Conservation (phyloP, 2,797 vertebrate species). For the Octomys mimax region DNA sequence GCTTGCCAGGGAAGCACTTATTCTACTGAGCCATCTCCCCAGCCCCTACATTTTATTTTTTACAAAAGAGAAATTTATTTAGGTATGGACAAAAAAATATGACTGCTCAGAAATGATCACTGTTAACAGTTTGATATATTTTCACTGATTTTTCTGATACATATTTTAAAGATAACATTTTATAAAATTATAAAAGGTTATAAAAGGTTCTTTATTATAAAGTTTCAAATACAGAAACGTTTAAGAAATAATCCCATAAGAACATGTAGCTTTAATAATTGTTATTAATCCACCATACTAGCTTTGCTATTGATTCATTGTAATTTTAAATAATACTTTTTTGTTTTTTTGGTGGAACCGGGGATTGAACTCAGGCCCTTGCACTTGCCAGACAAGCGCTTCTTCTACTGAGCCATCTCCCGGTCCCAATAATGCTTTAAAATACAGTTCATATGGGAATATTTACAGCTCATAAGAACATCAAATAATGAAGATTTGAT, state of each 20-base stretch:
- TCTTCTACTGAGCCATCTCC: too few relatives aligned
- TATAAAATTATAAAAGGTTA: neutral
- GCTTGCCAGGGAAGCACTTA: too few relatives aligned
- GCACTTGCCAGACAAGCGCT: too few relatives aligned
- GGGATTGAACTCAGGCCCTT: too few relatives aligned
- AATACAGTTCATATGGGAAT: neutral
- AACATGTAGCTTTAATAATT: neutral
- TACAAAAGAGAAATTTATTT: conserved; percentile 14
- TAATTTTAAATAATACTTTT: neutral
- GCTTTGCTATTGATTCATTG: neutral
- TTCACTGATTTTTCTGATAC: neutral
- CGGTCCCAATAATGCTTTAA: neutral
- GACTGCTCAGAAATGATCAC: neutral
- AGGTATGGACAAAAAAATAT: neutral
- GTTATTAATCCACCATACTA: neutral
- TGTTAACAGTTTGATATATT: conserved; percentile 53
- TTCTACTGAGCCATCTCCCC: too few relatives aligned
- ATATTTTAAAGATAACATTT: neutral
- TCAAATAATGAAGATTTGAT: neutral
- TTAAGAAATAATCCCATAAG: conserved; percentile 40
- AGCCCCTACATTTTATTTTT: neutral
- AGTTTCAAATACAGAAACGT: conserved; percentile 46
- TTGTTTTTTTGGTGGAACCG: too few relatives aligned
- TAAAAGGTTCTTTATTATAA: neutral
- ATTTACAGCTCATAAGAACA: neutral